These are phyloP conservation scores for Escarpia spicata DNA, from an alignment of 2,888 invertebrate genomes.

Conservation along the genomic window DNA sequence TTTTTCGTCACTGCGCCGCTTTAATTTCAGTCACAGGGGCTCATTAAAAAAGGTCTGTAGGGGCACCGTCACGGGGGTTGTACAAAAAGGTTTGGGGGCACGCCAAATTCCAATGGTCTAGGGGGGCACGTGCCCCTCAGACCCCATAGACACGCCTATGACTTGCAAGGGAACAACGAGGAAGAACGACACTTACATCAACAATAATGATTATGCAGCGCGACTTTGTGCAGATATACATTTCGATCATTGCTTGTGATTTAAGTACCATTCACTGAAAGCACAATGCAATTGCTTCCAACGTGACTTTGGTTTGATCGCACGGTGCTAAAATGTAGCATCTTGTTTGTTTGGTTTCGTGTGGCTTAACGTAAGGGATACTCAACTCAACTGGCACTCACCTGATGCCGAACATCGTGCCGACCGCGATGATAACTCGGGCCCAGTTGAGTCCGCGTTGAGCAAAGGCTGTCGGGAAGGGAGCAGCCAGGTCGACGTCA, in stretches of 20 bases:
- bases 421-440: conserved; percentile 52
- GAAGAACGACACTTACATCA: no score
- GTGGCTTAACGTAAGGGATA: not conserved
- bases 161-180: no score
- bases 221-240: not conserved
- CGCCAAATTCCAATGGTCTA: no score
- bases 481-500: conserved; percentile 51
- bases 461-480: conserved; percentile 57
- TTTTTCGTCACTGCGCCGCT: no score
- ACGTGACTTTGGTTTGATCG: not conserved
- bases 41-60: no score
- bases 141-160: no score
- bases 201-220: no score
- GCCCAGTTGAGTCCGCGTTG: conserved; percentile 53
- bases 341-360: not conserved
- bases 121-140: no score
- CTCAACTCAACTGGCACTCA: not conserved
- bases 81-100: no score
- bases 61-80: no score
- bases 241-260: not conserved
- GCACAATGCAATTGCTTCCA: not conserved
- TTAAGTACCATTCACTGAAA: not conserved
- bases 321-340: not conserved
- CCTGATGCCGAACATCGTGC: conserved; percentile 32
- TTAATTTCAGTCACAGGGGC: no score